Base-by-base conservation (phyloP, 2,113 vertebrate genomes). In the Nibea coibor region DNA sequence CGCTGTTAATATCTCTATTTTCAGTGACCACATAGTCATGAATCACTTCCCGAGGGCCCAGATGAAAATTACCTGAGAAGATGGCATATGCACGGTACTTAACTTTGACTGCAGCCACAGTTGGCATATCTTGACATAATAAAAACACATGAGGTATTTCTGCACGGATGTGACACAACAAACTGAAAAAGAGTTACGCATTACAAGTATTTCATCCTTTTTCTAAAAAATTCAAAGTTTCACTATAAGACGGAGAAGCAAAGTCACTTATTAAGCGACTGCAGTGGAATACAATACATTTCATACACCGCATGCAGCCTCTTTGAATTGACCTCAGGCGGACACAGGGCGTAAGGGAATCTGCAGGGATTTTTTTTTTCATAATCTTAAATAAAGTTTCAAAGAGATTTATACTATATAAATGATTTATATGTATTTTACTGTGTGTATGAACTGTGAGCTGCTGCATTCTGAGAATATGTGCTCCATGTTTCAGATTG, bases 1-100 rank as follows among this genome's bases (percentile, higher is more conserved):
- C 2, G 2, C 26, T 66, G 5, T 50, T 28, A 0, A 31, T 73
- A 47, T 84, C 24, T 90, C 63, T 85, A 16, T 91, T 68, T 70
- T 4, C 90, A 95, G 93, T 10, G 72, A 94, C 59, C 66, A 77
- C 72, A 79, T 95, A 22, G 24, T 47, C 5, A 75, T 94, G 90
- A 81, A 72, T 75, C 56, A 57, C 39, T 84, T 95, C 71, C 92
- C 93, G 2, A 80, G 80, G n/a, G 88, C 87, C 5, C 78, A 88
- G 14, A 50, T 88, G 56, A 91, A 88, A 80, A 8, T 56, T 14
- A 10, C 35, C 47, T 93, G 75, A 93, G 68, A 67, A n/a, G 69
- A 43, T 5, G 15, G 22, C 43, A 71, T 7, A 8, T 19, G 17
- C 10, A 16, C 39, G 43, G 24, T 15, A 16, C 58, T 8, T 8